Conservation (phyloP, 2,888 invertebrate species). For the Thereva unica region DNA sequence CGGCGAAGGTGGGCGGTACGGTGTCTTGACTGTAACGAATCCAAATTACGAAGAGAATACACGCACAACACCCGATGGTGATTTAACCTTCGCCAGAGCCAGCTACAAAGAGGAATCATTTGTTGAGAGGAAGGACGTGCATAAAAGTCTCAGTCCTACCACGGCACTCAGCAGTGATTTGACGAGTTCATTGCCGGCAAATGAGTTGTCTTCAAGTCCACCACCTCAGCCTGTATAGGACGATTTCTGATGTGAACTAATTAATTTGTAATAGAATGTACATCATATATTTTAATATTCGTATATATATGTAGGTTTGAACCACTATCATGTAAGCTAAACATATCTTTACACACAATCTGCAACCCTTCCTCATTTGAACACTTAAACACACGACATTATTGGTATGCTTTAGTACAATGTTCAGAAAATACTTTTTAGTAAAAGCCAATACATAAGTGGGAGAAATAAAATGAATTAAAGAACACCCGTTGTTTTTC, state of each 20-base stretch:
- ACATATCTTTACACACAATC: no score
- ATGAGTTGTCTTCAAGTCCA: conserved; percentile 44
- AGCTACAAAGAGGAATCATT: conserved; percentile 46
- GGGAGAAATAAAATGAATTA: no score
- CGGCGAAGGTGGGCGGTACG: conserved; percentile 47
- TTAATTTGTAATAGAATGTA: background rate
- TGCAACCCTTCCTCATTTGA: no score
- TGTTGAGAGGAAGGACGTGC: conserved; percentile 42
- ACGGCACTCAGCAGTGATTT: conserved; percentile 43
- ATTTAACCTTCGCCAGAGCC: conserved; percentile 42
- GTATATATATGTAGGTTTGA: no score
- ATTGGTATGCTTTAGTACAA: no score
- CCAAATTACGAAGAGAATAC: conserved; percentile 46
- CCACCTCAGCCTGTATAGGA: conserved; percentile 45
- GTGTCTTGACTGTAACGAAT: conserved; percentile 47
- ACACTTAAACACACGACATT: no score
- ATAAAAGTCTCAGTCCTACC: conserved; percentile 28
- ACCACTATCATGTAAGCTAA: no score
- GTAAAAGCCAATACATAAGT: no score
- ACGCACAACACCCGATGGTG: conserved; percentile 20
- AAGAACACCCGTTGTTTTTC: no score
- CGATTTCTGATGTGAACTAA: background rate
- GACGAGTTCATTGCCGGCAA: conserved; percentile 44
- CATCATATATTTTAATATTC: no score
- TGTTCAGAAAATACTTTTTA: no score